These are phyloP conservation scores for Neoaliturus tenellus DNA, from an alignment of 2,888 invertebrate genomes.

Conservation along the genomic window DNA sequence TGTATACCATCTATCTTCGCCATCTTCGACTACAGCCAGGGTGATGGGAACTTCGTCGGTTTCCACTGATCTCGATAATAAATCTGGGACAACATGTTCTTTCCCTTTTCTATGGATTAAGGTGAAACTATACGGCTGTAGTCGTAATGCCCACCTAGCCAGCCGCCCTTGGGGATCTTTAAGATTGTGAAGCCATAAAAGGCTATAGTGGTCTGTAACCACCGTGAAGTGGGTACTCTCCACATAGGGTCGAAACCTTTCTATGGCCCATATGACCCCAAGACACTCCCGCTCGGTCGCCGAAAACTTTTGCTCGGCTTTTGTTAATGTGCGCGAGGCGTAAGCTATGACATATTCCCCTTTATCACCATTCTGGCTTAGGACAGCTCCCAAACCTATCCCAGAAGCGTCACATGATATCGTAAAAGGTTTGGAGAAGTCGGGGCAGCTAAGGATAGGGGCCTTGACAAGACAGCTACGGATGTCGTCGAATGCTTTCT, in stretches of 20 bases:
- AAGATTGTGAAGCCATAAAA: too few relatives aligned
- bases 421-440: not conserved
- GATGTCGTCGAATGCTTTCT: not conserved
- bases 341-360: constrained; percentile 64
- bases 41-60: not conserved
- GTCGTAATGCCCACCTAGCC: constrained; percentile 62
- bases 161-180: constrained; percentile 63
- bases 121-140: not conserved
- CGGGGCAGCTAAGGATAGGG: constrained; percentile 28
- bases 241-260: too few relatives aligned
- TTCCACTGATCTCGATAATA: not conserved
- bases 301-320: constrained; percentile 63
- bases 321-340: constrained; percentile 61
- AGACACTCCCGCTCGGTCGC: constrained; percentile 59
- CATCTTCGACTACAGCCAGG: not conserved
- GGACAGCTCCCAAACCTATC: too few relatives aligned
- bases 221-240: too few relatives aligned
- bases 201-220: too few relatives aligned
- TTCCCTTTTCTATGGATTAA: not conserved
- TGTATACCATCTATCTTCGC: constrained; percentile 8
- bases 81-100: too few relatives aligned
- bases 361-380: constrained; percentile 62
- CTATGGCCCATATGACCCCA: constrained; percentile 46
- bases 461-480: constrained; percentile 40
- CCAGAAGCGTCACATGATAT: not conserved